Evolutionary conservation across 2,888 invertebrate species (phyloP).

Genomic region (Nipponacmea schrenckii): DNA sequence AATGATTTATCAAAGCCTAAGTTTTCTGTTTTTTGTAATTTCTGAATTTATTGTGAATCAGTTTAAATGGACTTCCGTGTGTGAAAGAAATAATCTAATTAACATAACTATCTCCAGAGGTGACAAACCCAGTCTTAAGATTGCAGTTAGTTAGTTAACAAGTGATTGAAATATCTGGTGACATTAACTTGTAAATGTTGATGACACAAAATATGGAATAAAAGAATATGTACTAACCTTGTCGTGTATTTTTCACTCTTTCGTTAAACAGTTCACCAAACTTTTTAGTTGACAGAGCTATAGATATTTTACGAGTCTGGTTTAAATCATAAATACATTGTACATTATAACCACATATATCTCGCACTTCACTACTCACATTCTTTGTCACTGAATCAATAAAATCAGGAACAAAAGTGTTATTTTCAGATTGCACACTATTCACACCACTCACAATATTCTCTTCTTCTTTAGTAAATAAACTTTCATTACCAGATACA

Average conservation of each 20-base stretch:
- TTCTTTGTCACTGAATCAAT: conserved; percentile 4
- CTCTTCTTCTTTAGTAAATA: conserved; percentile 17
- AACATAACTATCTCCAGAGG: too few relatives aligned
- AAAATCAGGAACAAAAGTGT: conserved; percentile 12
- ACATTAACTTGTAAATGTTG: too few relatives aligned
- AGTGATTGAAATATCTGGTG: too few relatives aligned
- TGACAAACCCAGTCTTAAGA: too few relatives aligned
- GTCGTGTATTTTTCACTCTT: conserved; percentile 38
- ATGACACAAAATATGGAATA: neutral
- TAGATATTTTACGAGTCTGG: conserved; percentile 45
- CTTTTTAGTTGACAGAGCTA: conserved; percentile 45
- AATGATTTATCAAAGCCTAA: too few relatives aligned
- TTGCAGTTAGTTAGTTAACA: too few relatives aligned
- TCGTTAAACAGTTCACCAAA: conserved; percentile 48
- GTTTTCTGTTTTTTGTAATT: too few relatives aligned
- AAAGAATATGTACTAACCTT: conserved; percentile 37
- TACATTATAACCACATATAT: conserved; percentile 44
- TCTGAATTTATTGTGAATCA: too few relatives aligned
- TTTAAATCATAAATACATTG: conserved; percentile 52
- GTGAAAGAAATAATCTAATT: too few relatives aligned
- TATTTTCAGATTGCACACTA: neutral
- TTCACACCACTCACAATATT: too few relatives aligned
- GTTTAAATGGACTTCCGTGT: too few relatives aligned
- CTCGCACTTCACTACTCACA: conserved; percentile 30
- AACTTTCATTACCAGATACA: conserved; percentile 17